Evolutionary conservation across 2,113 vertebrate genomes (phyloP), one percentile per base, ranked within the genome.

Genomic region (Thomomys bottae): DNA sequence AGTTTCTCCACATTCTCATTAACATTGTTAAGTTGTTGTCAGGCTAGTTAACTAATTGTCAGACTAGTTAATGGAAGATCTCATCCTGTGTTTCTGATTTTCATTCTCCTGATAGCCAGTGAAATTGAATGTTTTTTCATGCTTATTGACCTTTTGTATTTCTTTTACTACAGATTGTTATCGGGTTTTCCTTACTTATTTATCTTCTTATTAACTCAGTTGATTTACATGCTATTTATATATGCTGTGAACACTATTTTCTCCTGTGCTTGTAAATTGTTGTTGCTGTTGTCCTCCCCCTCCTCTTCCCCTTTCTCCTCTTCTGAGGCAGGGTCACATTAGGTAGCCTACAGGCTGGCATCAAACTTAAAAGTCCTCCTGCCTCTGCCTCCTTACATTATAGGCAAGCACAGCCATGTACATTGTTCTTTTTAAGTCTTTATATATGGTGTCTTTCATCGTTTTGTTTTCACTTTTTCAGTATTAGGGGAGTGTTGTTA

Each of bases 191-290:
- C 83, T 87, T 54, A 49, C 14, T 12, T 63, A 59, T 84, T 91
- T 84, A 67, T 76, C 66, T 88, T 79, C 38, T 73, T 76, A 38
- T 61, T 87, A 73, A 38, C 32, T 34, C 18, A 21, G 20, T 71
- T 36, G 54, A 64, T 57, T 68, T 89, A 64, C 11, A 32, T 8
- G 6, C 34, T 91, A 59, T 38, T 84, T 57, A 34, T 57, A 30
- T 4, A 0, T 72, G 63, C 63, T 70, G 14, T 21, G 68, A 32
- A 68, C 34, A 59, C 28, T 24, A 2, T 88, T 83, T 86, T 87
- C 63, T 77, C 68, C 78, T 81, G 61, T 66, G 38, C 11, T 89
- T 94, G 24, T 83, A 86, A 78, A 42, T 72, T 42, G 4, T 38
- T 76, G 38, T 54, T 54, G 14, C 18, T 54, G 49, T 20, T 17